Conservation (phyloP, 2,888 invertebrate genomes). For the Lutraria lutraria region DNA sequence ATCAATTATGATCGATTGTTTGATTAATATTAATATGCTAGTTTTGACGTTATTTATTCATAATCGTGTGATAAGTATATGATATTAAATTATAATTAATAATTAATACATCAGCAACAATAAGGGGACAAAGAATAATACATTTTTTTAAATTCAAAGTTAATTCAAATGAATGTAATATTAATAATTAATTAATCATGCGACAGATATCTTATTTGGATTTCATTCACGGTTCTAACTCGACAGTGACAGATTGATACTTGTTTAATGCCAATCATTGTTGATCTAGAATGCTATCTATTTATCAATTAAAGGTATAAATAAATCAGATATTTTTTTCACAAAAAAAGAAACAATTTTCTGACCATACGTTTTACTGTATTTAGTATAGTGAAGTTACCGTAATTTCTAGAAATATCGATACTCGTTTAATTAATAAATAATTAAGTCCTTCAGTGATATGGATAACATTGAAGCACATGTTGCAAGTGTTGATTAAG, state of each 20-base stretch:
- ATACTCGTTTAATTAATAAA: no score
- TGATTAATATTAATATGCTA: constrained; percentile 15
- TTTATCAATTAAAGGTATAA: no score
- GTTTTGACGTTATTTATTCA: neutral
- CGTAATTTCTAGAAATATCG: no score
- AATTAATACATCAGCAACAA: neutral
- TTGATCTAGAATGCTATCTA: neutral
- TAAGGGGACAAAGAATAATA: neutral
- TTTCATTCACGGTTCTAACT: neutral
- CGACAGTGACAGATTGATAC: neutral
- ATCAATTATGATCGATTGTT: constrained; percentile 19
- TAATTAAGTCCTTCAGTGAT: no score
- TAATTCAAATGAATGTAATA: neutral
- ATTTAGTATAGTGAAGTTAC: no score
- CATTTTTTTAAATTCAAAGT: neutral
- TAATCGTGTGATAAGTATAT: neutral
- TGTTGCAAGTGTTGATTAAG: no score
- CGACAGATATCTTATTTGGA: neutral
- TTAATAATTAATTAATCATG: neutral
- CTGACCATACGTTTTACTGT: no score
- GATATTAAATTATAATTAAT: neutral
- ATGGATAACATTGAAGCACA: no score
- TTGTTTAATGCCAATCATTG: neutral
- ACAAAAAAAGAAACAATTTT: no score
- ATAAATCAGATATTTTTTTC: no score